Base-by-base conservation (phyloP, 2,888 invertebrate genomes). In the Thecophora atra region DNA sequence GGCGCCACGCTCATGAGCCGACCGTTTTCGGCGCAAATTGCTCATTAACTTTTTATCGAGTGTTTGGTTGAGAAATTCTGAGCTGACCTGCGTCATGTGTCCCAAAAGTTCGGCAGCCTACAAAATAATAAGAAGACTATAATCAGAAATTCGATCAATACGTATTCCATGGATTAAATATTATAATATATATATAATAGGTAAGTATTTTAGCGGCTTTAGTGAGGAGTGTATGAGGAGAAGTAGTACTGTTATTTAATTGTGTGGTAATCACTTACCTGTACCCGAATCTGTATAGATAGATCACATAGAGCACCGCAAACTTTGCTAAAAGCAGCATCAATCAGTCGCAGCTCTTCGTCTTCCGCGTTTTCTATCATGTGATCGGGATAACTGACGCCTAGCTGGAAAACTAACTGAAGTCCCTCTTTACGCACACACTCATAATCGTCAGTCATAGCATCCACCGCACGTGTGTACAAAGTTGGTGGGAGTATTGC, bases 31-130 rank as follows among this genome's bases (percentile, higher is more conserved):
- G 91, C 95, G 83, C 92, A 97, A 93, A 82, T 97, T 95, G 67
- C 96, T 95, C 96, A 98, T 97, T 28, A 98, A 90, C 83, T 99
- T 99, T 86, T 99, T 99, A 84, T 99, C 99, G 47, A 99, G 87
- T 0, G 99, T 99, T 88, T 99, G 99, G 82, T 96, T 92, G 70
- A 99, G 89, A 87, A 97, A 98, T 74, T 93, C 91, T 63, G 93
- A 91, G 71, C 97, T 94, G 5, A 99, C 98, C 68, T 90, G 90
- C 64, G 92, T 91, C 89, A 99, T 94, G 17, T 92, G 90, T 0
- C 99, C 99, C 71, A 98, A 89, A 70, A 97, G 88, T 51, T 93
- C 91, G 77, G 95, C 95, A 0, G 97, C 95, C 69, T 80, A 54
- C 1, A 80, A 69, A 58, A 28, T 64, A n/a, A n/a, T n/a, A n/a